Base-by-base conservation (phyloP, 1,140 invertebrate genomes). In the Lepidostoma basale region DNA sequence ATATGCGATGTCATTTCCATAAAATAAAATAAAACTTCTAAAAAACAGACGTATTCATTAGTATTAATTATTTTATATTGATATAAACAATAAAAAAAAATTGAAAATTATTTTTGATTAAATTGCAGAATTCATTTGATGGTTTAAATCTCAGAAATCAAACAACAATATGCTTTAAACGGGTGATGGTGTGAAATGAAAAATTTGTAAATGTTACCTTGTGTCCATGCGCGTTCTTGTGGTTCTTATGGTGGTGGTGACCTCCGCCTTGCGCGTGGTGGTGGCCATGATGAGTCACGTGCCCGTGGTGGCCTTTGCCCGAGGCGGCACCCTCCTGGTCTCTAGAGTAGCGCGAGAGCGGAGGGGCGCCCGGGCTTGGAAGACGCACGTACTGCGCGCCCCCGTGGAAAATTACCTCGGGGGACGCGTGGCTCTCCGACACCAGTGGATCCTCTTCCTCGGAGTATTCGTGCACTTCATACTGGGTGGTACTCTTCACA, bases 391-490 rank as follows among this genome's bases (percentile, higher is more conserved):
- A 72, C 16, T 69, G 56, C n/a, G 62, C 67, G 12, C 67, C 70
- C 47, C 45, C 40, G 14, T 66, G 64, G 56, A 56, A 47, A 18
- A 69, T 23, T 3, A 20, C n/a, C 14, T 67, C 56, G 12, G 67
- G 66, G 25, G 63, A 59, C 22, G 60, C 30, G 16, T 47, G 3
- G 3, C 77, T 77, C 8, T 77, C 78, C n/a, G 76, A 74, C 1
- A 76, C 72, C 4, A 73, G 69, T 0, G 74, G 76, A 0, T 75
- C 77, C 23, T 77, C 74, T 3, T 84, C 83, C 3, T 82, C 84
- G 18, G 78, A 77, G 54, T 79, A 74, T 69, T 84, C 81, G 63
- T 85, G 81, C 3, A 85, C 84, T 68, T 86, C 79, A 47, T 81
- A 83, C 44, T 84, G 79, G 60, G 83, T 78, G 0, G 80, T 76